Percentiles rank a stretch among this genome's conserved stretches.
These are phyloP conservation scores for Xestoiulus laeticollis DNA, from an alignment of 2,888 invertebrate genomes.

Conservation along the genomic window DNA sequence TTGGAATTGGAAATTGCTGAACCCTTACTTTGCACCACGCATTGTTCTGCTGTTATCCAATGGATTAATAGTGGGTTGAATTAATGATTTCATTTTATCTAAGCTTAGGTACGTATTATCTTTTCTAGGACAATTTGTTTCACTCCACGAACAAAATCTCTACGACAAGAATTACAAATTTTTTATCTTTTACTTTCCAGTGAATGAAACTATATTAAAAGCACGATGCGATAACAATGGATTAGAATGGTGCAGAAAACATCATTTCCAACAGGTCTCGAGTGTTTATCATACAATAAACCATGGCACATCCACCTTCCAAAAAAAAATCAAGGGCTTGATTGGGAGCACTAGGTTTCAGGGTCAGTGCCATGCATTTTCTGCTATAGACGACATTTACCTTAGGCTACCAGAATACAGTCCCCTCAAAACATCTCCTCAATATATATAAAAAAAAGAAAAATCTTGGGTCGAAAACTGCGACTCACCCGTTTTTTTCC, in stretches of 20 bases:
- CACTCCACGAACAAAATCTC: background rate
- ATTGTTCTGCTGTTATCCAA: no score
- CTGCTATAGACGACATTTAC: background rate
- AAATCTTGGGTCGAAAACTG: background rate
- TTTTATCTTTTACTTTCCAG: background rate
- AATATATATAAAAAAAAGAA: no score
- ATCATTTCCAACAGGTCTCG: background rate
- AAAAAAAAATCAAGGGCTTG: background rate
- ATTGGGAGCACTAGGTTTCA: background rate
- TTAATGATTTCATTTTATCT: no score
- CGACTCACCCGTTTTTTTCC: background rate
- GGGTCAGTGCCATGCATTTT: slow-evolving; percentile 6
- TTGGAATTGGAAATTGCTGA: no score
- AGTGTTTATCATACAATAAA: background rate
- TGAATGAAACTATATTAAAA: background rate
- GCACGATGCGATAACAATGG: background rate
- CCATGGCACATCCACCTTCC: background rate
- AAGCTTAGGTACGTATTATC: no score
- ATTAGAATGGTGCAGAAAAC: background rate
- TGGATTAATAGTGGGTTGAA: no score
- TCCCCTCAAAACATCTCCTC: no score
- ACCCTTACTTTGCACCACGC: no score
- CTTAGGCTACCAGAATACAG: background rate
- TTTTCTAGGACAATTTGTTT: no score
- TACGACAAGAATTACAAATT: background rate